phyloP scores from a whole-genome alignment of 2,113 vertebrate genomes.

The Crotalus horridus region DNA sequence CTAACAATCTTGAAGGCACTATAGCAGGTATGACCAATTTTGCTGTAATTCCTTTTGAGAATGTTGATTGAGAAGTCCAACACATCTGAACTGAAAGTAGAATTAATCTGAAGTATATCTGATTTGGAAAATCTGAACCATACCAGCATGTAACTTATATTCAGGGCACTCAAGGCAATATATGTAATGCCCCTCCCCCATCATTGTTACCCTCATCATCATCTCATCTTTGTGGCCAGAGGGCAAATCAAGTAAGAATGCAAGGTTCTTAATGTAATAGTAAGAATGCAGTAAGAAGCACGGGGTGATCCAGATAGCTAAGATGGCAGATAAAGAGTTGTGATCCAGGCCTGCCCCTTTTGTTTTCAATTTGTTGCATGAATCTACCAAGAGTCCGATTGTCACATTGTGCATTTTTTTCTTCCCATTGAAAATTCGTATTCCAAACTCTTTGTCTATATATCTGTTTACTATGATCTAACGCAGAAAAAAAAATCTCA shows the following conservation, averaged over 20 bases:
- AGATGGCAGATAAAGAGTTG: background rate
- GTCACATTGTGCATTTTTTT: background rate
- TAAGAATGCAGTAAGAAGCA: background rate
- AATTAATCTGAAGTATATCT: background rate
- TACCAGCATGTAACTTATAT: background rate
- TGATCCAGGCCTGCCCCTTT: background rate
- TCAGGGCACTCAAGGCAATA: background rate
- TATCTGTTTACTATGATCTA: background rate
- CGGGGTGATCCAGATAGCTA: background rate
- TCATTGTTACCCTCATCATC: background rate
- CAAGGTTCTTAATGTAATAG: background rate
- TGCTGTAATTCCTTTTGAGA: background rate
- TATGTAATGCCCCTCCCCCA: background rate
- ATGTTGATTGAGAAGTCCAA: background rate
- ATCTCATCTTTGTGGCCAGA: background rate
- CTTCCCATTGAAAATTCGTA: background rate
- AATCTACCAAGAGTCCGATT: background rate
- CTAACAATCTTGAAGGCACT: too few species aligned
- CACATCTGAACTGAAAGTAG: background rate
- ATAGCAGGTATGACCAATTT: background rate
- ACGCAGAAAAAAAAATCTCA: background rate
- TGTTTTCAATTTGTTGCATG: background rate
- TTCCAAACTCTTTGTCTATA: background rate
- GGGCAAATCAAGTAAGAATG: background rate
- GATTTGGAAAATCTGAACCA: background rate